Conservation (phyloP, 1,140 invertebrate genomes). For the Kradibia gibbosae region DNA sequence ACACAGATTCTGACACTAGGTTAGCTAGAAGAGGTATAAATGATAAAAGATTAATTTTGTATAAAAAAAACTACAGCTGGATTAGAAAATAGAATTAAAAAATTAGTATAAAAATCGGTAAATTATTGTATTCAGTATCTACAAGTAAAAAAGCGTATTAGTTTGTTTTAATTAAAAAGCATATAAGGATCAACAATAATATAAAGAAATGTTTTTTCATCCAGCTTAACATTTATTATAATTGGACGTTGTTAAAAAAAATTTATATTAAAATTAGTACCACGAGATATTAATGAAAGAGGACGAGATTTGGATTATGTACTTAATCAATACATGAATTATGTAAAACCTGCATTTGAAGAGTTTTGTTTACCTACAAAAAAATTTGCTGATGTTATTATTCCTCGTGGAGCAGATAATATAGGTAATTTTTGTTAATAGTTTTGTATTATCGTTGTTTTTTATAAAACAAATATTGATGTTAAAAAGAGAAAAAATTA, state of each 20-base stretch:
- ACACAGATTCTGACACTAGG: slow-evolving; percentile 98
- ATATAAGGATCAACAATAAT: neutral
- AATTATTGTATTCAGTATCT: no score
- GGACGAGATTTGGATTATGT: slow-evolving; percentile 95
- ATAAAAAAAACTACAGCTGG: neutral
- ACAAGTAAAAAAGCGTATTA: no score
- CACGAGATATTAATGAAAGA: slow-evolving; percentile 94
- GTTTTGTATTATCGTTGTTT: neutral
- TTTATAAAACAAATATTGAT: neutral
- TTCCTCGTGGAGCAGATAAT: slow-evolving; percentile 97
- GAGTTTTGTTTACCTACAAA: slow-evolving; percentile 99
- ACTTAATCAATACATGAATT: slow-evolving; percentile 96
- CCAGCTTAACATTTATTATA: slow-evolving; percentile 20
- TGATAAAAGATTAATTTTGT: neutral
- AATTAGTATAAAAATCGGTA: neutral
- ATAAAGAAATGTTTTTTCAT: slow-evolving; percentile 40
- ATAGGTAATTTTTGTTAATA: slow-evolving; percentile 77
- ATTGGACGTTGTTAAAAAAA: slow-evolving; percentile 20
- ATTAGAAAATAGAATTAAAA: neutral
- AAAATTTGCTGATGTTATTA: slow-evolving; percentile 99
- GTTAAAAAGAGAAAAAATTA: neutral
- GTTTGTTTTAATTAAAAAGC: neutral
- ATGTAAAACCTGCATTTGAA: slow-evolving; percentile 99
- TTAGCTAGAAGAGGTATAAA: slow-evolving; percentile 90
- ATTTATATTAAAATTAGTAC: slow-evolving; percentile 76